These are phyloP conservation scores for Dinocampus coccinellae DNA, from an alignment of 2,888 invertebrate genomes.

Conservation along the genomic window DNA sequence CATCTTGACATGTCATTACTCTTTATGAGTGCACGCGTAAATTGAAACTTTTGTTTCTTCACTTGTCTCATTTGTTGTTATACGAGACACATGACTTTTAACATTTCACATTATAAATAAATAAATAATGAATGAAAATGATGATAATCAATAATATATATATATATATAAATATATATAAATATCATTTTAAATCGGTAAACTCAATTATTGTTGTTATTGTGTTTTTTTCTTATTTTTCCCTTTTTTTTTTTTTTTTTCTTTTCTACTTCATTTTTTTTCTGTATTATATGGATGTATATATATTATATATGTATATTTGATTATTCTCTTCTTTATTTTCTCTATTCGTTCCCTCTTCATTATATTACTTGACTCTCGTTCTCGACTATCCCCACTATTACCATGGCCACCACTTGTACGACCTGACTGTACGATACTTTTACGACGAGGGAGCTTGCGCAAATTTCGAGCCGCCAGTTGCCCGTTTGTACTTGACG, in stretches of 20 bases:
- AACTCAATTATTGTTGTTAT: neutral
- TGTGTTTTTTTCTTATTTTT: neutral
- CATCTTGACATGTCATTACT: neutral
- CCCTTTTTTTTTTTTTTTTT: neutral
- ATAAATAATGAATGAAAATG: neutral
- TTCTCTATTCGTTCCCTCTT: neutral
- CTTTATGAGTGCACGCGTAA: neutral
- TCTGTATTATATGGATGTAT: neutral
- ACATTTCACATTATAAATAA: neutral
- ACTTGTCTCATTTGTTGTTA: neutral
- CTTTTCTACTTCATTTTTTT: neutral
- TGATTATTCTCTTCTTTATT: neutral
- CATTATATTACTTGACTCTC: neutral
- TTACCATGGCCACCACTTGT: constrained; percentile 10
- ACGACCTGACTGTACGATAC: constrained; percentile 19
- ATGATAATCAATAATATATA: neutral
- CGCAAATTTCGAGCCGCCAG: constrained; percentile 64
- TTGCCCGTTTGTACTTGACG: constrained; percentile 56
- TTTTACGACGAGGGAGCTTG: constrained; percentile 53
- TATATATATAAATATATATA: too few relatives aligned
- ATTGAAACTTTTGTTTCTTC: neutral
- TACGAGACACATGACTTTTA: neutral
- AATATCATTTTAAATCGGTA: neutral
- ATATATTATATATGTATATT: neutral
- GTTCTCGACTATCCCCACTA: constrained; percentile 3